A percentile compares a stretch with the other conserved stretches of the same genome.
These are phyloP conservation scores for Cyclura pinguis DNA, from an alignment of 2,797 vertebrate species.

Conservation along the genomic window DNA sequence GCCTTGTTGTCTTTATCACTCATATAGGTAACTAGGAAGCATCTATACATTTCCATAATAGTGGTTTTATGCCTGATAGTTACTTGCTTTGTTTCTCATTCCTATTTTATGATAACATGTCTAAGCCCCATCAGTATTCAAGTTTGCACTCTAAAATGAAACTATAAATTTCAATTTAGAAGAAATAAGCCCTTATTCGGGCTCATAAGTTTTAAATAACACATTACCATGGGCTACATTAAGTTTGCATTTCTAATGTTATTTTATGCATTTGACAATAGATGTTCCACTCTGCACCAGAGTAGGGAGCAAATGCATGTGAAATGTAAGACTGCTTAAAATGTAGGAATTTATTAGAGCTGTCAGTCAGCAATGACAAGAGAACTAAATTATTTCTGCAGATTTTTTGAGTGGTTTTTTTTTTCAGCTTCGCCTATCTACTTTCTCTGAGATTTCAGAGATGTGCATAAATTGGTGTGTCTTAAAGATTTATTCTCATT, in stretches of 20 bases:
- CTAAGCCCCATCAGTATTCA: conserved; percentile 84
- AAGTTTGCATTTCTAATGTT: conserved; percentile 84
- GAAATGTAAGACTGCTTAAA: conserved; percentile 82
- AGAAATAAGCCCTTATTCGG: conserved; percentile 86
- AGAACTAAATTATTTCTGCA: conserved; percentile 82
- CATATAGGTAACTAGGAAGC: conserved; percentile 58
- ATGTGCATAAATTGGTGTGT: conserved; percentile 55
- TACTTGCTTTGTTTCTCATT: conserved; percentile 76
- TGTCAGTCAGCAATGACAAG: conserved; percentile 82
- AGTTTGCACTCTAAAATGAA: conserved; percentile 82
- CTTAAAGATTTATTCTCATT: conserved; percentile 58
- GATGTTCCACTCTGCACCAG: conserved; percentile 80
- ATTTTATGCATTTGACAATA: conserved; percentile 84
- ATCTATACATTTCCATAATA: conserved; percentile 76
- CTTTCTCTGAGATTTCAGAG: conserved; percentile 67
- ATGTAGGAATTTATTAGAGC: conserved; percentile 84
- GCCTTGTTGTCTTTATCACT: conserved; percentile 51
- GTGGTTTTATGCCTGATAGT: conserved; percentile 69
- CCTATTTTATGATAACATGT: conserved; percentile 74
- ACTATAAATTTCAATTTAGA: conserved; percentile 89
- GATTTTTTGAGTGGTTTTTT: conserved; percentile 75
- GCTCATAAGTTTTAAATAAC: conserved; percentile 90
- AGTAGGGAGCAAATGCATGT: conserved; percentile 78
- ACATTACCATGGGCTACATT: conserved; percentile 83
- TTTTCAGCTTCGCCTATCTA: conserved; percentile 65